A percentile compares a stretch with the other conserved stretches of the same genome.
These are phyloP conservation scores for Acrossocheilus fasciatus DNA, from an alignment of 2,797 vertebrate genomes.

Conservation along the genomic window DNA sequence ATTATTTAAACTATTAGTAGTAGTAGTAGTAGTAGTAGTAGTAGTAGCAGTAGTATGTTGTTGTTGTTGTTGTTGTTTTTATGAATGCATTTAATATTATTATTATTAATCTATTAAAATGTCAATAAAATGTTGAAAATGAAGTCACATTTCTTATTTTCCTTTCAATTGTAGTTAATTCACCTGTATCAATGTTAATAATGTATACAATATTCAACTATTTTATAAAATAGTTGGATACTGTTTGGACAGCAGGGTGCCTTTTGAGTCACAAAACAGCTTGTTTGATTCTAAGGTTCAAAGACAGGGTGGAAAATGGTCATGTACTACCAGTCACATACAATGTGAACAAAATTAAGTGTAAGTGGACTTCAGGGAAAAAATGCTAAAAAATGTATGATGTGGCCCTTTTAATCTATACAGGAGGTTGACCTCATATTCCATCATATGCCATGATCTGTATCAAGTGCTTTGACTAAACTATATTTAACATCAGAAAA, in stretches of 20 bases:
- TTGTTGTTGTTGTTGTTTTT: background rate
- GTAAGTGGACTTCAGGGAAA: background rate
- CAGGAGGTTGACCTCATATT: conserved; percentile 66
- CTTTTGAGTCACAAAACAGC: background rate
- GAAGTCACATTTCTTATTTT: background rate
- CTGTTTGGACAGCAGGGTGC: background rate
- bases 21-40: background rate
- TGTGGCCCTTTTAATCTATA: conserved; percentile 60
- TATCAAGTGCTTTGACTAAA: conserved; percentile 51
- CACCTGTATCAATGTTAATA: background rate
- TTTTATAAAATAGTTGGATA: too few relatives aligned
- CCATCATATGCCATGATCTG: conserved; percentile 45
- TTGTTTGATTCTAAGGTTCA: conserved; percentile 2
- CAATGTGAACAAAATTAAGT: background rate
- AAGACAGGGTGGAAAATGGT: background rate
- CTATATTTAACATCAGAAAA: conserved; percentile 57
- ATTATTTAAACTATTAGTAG: background rate
- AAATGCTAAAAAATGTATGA: background rate
- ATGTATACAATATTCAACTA: background rate
- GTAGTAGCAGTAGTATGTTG: background rate
- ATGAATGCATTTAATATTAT: background rate
- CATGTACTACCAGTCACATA: background rate
- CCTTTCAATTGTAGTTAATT: background rate
- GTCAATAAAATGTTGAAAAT: background rate
- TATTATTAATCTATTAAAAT: background rate